Conservation (phyloP, 2,888 invertebrate species). For the Biston stratarius region DNA sequence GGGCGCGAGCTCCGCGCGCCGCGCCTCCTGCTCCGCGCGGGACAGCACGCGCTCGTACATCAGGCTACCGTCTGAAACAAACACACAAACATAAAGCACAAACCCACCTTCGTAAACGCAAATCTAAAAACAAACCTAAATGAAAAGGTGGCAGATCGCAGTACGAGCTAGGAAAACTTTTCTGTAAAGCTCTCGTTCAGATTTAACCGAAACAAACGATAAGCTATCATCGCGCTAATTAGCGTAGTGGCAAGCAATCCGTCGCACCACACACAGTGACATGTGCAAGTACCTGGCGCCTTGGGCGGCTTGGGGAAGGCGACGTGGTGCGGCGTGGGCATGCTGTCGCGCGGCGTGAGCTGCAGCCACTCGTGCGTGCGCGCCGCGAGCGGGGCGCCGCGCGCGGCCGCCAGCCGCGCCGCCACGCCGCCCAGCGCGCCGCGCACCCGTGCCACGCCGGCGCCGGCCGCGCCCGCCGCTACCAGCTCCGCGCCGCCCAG, state of each 20-base stretch:
- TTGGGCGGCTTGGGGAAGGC: constrained; percentile 97
- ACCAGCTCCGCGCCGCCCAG: constrained; percentile 82
- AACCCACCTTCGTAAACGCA: too few relatives aligned
- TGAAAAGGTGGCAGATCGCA: too few relatives aligned
- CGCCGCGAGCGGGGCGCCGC: constrained; percentile 70
- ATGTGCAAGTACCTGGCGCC: constrained; percentile 88
- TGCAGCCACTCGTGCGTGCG: constrained; percentile 90
- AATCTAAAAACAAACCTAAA: too few relatives aligned
- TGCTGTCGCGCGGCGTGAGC: constrained; percentile 90
- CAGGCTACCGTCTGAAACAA: constrained; percentile 91
- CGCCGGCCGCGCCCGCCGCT: constrained; percentile 72
- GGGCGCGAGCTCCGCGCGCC: constrained; percentile 59
- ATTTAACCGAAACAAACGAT: too few relatives aligned
- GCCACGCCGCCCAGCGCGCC: constrained; percentile 77
- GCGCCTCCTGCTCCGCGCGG: constrained; percentile 90
- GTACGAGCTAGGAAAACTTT: too few relatives aligned
- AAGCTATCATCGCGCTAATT: too few relatives aligned
- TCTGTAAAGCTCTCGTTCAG: too few relatives aligned
- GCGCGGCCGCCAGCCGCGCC: constrained; percentile 71
- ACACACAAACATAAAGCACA: neutral
- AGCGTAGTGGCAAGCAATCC: too few relatives aligned
- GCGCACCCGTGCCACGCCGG: constrained; percentile 62
- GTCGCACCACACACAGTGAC: too few relatives aligned
- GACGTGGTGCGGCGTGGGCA: constrained; percentile 93
- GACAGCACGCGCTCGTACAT: constrained; percentile 95